These are phyloP conservation scores for Platycercus adscitus DNA, from an alignment of 2,113 vertebrate genomes.

Conservation along the genomic window DNA sequence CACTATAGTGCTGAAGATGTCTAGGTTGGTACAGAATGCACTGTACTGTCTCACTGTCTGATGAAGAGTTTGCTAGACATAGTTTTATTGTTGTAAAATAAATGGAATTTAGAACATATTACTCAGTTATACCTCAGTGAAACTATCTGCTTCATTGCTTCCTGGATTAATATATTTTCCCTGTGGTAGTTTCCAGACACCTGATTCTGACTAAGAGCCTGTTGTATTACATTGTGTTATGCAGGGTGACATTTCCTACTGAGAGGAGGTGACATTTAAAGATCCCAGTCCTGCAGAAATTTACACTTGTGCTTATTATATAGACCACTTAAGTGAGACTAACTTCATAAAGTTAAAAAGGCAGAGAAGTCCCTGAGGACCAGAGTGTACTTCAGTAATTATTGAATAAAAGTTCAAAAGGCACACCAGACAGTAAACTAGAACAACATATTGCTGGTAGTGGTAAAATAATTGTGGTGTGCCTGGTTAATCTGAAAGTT, in stretches of 20 bases:
- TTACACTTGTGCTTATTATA: not conserved
- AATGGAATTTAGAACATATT: not conserved
- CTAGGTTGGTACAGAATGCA: not conserved
- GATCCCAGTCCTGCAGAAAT: slow-evolving; percentile 4
- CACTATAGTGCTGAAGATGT: fast-evolving
- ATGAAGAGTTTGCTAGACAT: not conserved
- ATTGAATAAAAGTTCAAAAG: slow-evolving; percentile 4
- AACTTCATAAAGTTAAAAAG: not conserved
- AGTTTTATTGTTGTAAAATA: not conserved
- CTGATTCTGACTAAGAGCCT: slow-evolving; percentile 27
- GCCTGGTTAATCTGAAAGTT: not conserved
- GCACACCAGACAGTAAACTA: not conserved
- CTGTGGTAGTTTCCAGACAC: slow-evolving; percentile 32
- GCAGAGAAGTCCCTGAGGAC: not conserved
- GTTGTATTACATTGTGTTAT: not conserved
- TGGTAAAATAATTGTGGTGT: not conserved
- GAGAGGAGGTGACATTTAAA: slow-evolving; percentile 11
- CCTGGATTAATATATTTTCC: slow-evolving; percentile 10
- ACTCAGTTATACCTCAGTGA: not conserved
- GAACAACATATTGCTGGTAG: not conserved
- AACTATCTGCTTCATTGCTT: slow-evolving; percentile 12
- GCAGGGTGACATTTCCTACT: slow-evolving; percentile 17
- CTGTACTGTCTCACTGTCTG: not conserved
- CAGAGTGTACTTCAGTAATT: not conserved
- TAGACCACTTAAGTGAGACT: not conserved